Evolutionary conservation across 2,797 vertebrate species (phyloP), one percentile per base, ranked within the genome.

Genomic region (Melanotaenia maccullochi): DNA sequence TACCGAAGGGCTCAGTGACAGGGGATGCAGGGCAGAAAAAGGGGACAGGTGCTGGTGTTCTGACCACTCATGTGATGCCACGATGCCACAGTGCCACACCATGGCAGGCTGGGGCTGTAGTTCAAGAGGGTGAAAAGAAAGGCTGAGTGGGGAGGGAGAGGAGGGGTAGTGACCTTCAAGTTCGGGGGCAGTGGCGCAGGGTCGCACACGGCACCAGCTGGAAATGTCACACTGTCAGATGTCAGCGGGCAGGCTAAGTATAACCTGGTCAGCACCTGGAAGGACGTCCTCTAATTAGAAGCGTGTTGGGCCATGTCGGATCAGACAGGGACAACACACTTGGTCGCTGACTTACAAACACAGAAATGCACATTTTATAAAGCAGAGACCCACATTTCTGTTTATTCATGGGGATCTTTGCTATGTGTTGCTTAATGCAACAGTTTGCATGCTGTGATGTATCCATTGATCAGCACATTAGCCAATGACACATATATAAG

Each of bases 211-310:
- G 87, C 92, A 91, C 94, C 94, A 94, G 93, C 94, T 94, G 93
- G 93, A 95, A 95, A 95, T 95, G 93, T 93, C 93, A 94, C 85
- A 79, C 91, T 77, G 90, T 93, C 92, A 90, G 93, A 91, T 93
- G 90, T 94, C 93, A 94, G 90, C 78, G 85, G 92, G 90, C 90
- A 90, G 85, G 91, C 91, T 89, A 92, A 92, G 90, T 91, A 92
- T 92, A 94, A 95, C 92, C 90, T 90, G 93, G 93, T 94, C 93
- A 92, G 93, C 93, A 94, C 94, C 93, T 94, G 94, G 92, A 95
- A 94, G 93, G 93, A 94, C 92, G 93, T 95, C 93, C 93, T 94
- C 93, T 95, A 95, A 95, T 95, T 94, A 95, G 92, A 88, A 93
- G 90, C 88, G 87, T 95, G 94, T 94, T 92, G 84, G 91, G 92